Evolutionary conservation across 2,113 vertebrate species (phyloP).

Genomic region (Labrus mixtus): DNA sequence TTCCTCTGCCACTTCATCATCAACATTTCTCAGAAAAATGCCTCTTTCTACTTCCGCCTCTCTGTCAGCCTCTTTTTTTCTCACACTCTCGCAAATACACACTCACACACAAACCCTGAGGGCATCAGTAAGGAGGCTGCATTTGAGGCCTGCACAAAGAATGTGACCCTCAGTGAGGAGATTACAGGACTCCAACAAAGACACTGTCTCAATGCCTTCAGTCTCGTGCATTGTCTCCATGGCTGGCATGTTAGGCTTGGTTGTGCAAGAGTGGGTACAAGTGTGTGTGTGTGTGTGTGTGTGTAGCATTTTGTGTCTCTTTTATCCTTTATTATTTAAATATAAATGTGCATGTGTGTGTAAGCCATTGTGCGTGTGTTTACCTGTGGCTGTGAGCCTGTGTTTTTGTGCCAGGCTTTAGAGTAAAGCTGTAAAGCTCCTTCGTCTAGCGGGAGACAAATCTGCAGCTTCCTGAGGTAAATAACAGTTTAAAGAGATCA

Average conservation of each 20-base stretch:
- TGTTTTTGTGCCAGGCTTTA: conserved; percentile 21
- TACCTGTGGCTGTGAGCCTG: conserved; percentile 32
- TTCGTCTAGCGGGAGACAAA: conserved; percentile 36
- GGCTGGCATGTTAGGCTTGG: conserved; percentile 47
- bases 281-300: conserved; percentile 15
- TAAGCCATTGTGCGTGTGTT: conserved; percentile 3
- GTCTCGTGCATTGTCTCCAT: conserved; percentile 56
- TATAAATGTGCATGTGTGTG: conserved; percentile 22
- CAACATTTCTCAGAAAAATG: conserved; percentile 57
- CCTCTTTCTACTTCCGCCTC: conserved; percentile 38
- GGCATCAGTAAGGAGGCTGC: conserved; percentile 48
- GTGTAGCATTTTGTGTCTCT: conserved; percentile 2
- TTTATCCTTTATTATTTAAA: not conserved
- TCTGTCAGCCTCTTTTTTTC: conserved; percentile 14
- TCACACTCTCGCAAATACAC: conserved; percentile 33
- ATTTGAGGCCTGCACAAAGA: conserved; percentile 69
- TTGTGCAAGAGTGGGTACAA: not conserved
- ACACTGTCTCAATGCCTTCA: conserved; percentile 66
- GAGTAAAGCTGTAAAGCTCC: conserved; percentile 19
- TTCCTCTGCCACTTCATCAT: conserved; percentile 59
- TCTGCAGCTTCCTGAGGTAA: conserved; percentile 55
- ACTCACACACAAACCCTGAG: conserved; percentile 26
- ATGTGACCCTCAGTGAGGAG: conserved; percentile 67
- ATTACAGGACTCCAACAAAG: conserved; percentile 73
- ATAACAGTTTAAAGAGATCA: conserved; percentile 60